Percentiles rank a stretch among this genome's conserved stretches.
Conservation (phyloP, 1,140 invertebrate species). For the Geopemphigus sp. region DNA sequence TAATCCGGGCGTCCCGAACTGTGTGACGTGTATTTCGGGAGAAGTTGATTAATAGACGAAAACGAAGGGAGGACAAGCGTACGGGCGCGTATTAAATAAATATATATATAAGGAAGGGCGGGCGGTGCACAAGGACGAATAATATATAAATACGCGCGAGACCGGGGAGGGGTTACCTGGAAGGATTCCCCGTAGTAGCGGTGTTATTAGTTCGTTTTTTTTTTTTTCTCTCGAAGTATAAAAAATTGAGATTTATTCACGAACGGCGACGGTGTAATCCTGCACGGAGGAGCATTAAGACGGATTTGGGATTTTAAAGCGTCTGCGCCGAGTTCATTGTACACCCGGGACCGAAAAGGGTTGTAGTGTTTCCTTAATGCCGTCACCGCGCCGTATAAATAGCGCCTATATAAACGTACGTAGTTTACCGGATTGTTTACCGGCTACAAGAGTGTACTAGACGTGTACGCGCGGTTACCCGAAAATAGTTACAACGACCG, state of each 20-base stretch:
- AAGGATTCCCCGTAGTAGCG: too few relatives aligned
- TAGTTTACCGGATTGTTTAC: conserved; percentile 7
- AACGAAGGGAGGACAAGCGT: background rate
- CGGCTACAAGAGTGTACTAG: background rate
- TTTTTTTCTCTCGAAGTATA: background rate
- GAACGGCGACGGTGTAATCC: conserved; percentile 27
- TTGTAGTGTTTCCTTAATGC: conserved; percentile 34
- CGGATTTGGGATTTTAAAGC: conserved; percentile 35
- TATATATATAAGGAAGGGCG: too few relatives aligned
- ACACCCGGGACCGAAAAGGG: conserved; percentile 27
- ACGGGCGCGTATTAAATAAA: too few relatives aligned
- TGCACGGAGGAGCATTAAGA: conserved; percentile 32
- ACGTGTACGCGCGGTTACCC: too few relatives aligned
- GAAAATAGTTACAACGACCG: background rate
- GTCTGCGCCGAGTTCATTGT: conserved; percentile 27
- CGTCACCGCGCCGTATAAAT: background rate
- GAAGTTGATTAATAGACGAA: conserved; percentile 41
- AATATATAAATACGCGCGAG: background rate
- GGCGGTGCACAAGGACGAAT: too few relatives aligned
- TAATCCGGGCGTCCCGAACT: conserved; percentile 23
- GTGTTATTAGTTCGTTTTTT: too few relatives aligned
- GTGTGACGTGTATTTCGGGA: conserved; percentile 28
- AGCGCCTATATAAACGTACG: background rate
- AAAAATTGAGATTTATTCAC: conserved; percentile 45
- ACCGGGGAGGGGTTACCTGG: too few relatives aligned